phyloP scores from a whole-genome alignment of 2,113 vertebrate species.

The Pseudopipra pipra region DNA sequence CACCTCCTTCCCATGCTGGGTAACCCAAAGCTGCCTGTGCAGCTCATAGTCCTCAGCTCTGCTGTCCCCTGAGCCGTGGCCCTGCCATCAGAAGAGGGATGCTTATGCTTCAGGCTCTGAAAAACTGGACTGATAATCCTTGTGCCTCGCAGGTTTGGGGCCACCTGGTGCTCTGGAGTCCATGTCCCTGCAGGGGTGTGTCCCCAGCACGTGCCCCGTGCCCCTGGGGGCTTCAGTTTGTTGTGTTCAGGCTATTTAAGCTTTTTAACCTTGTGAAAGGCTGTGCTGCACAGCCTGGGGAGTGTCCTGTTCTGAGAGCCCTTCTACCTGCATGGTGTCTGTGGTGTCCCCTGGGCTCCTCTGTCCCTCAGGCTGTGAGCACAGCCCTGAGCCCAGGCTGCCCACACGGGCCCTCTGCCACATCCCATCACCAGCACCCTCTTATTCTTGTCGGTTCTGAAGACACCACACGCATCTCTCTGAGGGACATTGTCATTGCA shows the following conservation, averaged over 20 bases:
- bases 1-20: neutral
- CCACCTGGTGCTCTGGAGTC: neutral
- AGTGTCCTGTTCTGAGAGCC: neutral
- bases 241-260: neutral
- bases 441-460: neutral
- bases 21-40: neutral
- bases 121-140: neutral
- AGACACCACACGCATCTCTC: neutral
- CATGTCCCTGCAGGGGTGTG: accelerated
- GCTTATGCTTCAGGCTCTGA: neutral
- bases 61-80: accelerated
- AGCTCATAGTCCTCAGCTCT: neutral
- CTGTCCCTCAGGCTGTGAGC: neutral
- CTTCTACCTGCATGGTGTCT: neutral
- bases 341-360: neutral
- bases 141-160: neutral
- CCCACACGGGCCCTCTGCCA: accelerated
- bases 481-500: slow-evolving; percentile 38
- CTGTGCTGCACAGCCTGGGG: neutral
- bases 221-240: neutral
- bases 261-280: neutral
- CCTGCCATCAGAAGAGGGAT: too few relatives aligned
- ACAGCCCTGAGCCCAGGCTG: neutral
- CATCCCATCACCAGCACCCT: neutral
- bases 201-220: accelerated